These are phyloP conservation scores for Luperina nickerlii DNA, from an alignment of 2,888 invertebrate species.

Conservation along the genomic window DNA sequence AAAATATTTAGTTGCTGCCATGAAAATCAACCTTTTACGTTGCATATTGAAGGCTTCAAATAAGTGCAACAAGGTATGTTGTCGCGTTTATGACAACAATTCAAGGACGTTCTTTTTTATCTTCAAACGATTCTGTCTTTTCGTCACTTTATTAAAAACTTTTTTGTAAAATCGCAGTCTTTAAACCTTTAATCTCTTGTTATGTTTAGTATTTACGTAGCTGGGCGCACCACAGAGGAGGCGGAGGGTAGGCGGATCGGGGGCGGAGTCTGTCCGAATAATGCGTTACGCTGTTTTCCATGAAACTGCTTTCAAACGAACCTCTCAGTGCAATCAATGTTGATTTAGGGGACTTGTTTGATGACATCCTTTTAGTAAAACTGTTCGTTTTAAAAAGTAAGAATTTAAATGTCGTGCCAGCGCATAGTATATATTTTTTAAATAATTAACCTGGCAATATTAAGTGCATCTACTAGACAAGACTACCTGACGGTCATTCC, in stretches of 20 bases:
- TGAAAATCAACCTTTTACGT: not conserved
- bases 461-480: not conserved
- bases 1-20: not conserved
- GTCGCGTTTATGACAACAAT: not conserved
- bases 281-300: not conserved
- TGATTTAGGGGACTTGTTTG: not conserved
- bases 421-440: not conserved
- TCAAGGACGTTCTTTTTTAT: not conserved
- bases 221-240: not conserved
- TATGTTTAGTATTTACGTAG: not conserved
- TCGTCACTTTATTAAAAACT: not conserved
- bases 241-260: slow-evolving; percentile 16
- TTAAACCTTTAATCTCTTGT: not conserved
- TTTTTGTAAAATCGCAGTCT: not conserved
- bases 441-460: not conserved
- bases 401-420: not conserved
- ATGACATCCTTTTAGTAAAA: slow-evolving; percentile 2
- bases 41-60: not conserved
- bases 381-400: not conserved
- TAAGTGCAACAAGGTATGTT: slow-evolving; percentile 1
- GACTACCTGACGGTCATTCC: not conserved
- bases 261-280: slow-evolving; percentile 20
- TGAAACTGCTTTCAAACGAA: not conserved
- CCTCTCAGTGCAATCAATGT: slow-evolving; percentile 1
- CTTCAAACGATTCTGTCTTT: not conserved